Evolutionary conservation across 2,797 vertebrate genomes (phyloP), one percentile per base, ranked within the genome.

Genomic region (Pangasius mekongensis): DNA sequence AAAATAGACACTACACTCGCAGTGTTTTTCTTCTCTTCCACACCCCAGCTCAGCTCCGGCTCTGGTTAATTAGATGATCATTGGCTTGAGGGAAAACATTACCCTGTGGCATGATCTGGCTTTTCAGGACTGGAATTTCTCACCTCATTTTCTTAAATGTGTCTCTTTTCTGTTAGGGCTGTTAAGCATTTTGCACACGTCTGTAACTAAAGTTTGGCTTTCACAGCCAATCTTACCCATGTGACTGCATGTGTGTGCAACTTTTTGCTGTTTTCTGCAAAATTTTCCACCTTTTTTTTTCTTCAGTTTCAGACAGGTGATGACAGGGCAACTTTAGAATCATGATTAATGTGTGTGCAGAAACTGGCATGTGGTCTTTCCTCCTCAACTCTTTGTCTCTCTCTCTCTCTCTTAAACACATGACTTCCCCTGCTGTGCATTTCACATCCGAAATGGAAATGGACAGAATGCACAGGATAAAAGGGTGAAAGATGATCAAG

Each of bases 291-390:
- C 13, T 6, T 49, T 77, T 76, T 76, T 54, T 58, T 54, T 2
- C 77, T 80, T 80, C 7, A 3, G 30, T 1, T 56, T 80, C 52
- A 82, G 80, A 43, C 22, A 82, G 33, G 80, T 62, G 80, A n/a
- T 62, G 80, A 82, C 22, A 62, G 22, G 36, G 13, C 11, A 39
- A 56, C 49, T 78, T 78, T 30, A 78, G 27, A 16, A 78, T 30
- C 49, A 82, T 43, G 80, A 82, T 82, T 82, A 82, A 82, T 82
- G 80, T 39, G 56, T 11, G 24, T 62, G 22, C 56, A 82, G 80
- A 82, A 82, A 60, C 33, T 62, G 58, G 54, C 80, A 39, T 62
- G 56, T 82, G 56, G 78, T 36, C 78, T 82, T 76, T 2, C 47
- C 27, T 49, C 49, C n/a, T 52, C 27, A 49, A 11, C 47, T 30